A percentile compares a stretch with the other conserved stretches of the same genome.
Conservation (phyloP, 2,888 invertebrate genomes). For the Muschampia plurimacula region DNA sequence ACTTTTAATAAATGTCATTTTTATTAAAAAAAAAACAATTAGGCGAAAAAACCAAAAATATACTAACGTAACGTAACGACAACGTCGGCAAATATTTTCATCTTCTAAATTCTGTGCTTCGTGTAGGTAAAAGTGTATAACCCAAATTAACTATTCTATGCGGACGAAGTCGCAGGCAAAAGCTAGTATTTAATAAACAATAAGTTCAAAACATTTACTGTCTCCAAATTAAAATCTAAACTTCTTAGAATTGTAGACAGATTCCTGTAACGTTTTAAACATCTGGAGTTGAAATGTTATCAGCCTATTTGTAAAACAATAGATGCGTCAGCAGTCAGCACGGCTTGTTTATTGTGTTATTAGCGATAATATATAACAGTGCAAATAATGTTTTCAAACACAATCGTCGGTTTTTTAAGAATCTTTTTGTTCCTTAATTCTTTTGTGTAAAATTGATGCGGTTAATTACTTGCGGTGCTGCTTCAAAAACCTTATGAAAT, state of each 20-base stretch:
- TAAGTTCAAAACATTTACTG: conserved; percentile 13
- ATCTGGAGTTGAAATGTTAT: conserved; percentile 12
- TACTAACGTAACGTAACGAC: conserved; percentile 10
- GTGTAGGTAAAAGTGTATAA: conserved; percentile 15
- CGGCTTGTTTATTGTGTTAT: conserved; percentile 15
- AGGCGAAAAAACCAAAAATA: conserved; percentile 12
- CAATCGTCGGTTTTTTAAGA: conserved; percentile 12
- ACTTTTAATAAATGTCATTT: conserved; percentile 10
- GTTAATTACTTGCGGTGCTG: conserved; percentile 12
- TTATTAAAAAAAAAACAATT: conserved; percentile 10
- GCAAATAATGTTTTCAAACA: conserved; percentile 8
- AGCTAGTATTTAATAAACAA: conserved; percentile 13
- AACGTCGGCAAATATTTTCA: conserved; percentile 12
- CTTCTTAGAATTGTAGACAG: conserved; percentile 15
- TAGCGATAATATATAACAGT: conserved; percentile 15
- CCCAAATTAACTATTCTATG: conserved; percentile 15
- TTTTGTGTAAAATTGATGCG: conserved; percentile 12
- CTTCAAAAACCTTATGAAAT: conserved; percentile 12
- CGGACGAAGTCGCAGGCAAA: conserved; percentile 15
- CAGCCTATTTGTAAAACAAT: conserved; percentile 13
- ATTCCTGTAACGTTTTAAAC: conserved; percentile 15
- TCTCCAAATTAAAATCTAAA: conserved; percentile 15
- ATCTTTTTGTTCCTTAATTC: conserved; percentile 12
- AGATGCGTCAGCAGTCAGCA: conserved; percentile 15
- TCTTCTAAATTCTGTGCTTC: conserved; percentile 14